Percentiles rank a stretch among this genome's conserved stretches.
Evolutionary conservation across 30 jellyfish, hydroid and myxozoan species (phyloP).

Genomic region (Pelagia noctiluca): DNA sequence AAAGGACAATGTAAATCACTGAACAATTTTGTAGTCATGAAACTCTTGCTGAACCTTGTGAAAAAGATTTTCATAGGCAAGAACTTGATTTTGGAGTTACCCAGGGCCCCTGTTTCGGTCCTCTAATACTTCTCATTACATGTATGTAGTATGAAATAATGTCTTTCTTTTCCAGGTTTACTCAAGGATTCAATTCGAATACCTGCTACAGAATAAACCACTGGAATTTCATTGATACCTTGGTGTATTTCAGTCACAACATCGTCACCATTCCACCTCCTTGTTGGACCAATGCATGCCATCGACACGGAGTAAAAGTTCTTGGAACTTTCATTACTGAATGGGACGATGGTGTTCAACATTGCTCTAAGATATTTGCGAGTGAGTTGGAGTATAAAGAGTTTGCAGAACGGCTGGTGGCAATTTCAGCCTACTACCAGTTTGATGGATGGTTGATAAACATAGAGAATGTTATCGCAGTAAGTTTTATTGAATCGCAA

Average conservation of each 20-base stretch:
- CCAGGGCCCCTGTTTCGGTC: not conserved
- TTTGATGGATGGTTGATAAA: conserved; percentile 98
- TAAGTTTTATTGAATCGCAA: too few relatives aligned
- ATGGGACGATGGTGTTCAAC: conserved; percentile 92
- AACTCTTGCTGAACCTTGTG: too few relatives aligned
- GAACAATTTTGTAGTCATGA: too few relatives aligned
- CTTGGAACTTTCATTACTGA: conserved; percentile 95
- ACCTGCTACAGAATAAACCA: conserved; percentile 81
- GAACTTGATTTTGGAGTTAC: too few relatives aligned
- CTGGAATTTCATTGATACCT: conserved; percentile 90
- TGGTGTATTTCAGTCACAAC: conserved; percentile 95
- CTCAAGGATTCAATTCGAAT: conserved; percentile 79
- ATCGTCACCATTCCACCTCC: conserved; percentile 97
- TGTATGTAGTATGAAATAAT: not conserved
- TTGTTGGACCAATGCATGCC: conserved; percentile 94
- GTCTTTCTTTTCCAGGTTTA: conserved; percentile 46
- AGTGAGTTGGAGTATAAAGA: conserved; percentile 36
- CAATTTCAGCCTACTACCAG: conserved; percentile 78
- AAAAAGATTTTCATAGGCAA: too few relatives aligned
- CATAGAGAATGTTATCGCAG: conserved; percentile 80
- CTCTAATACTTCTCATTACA: too few relatives aligned
- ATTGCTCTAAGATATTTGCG: conserved; percentile 55
- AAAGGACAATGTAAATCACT: too few relatives aligned
- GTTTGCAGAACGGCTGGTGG: conserved; percentile 78
- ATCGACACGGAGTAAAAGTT: conserved; percentile 84